phyloP scores from a whole-genome alignment of 2,113 vertebrate species.

The Microcebus ravelobensis region DNA sequence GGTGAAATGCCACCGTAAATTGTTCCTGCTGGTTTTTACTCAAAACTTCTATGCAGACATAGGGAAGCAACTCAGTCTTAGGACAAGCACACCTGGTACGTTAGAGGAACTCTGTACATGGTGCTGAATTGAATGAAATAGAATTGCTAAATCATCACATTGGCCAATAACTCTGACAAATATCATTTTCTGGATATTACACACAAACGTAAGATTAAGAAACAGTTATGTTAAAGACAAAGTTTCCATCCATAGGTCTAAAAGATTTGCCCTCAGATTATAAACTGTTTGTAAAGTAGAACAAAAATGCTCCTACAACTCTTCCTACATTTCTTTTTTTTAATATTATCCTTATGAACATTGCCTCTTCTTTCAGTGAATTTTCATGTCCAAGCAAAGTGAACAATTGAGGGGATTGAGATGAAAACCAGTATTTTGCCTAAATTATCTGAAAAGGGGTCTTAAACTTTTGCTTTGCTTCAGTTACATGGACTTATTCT shows the following conservation, averaged over 20 bases:
- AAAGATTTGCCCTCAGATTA: not conserved
- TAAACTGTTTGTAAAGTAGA: not conserved
- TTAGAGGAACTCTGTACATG: not conserved
- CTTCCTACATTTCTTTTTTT: not conserved
- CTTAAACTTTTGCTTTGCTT: not conserved
- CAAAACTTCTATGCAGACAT: not conserved
- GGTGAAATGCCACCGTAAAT: not conserved
- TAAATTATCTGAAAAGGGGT: not conserved
- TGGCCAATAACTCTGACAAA: not conserved
- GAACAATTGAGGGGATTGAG: not conserved
- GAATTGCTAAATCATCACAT: not conserved
- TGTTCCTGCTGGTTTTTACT: not conserved
- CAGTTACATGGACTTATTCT: not conserved
- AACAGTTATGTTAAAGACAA: not conserved
- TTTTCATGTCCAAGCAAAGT: not conserved
- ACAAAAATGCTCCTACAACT: not conserved
- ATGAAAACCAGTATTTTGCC: not conserved
- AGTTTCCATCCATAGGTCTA: not conserved
- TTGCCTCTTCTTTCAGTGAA: not conserved
- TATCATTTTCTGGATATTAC: not conserved
- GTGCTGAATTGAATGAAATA: not conserved
- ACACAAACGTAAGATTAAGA: not conserved
- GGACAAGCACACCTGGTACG: not conserved
- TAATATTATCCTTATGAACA: not conserved
- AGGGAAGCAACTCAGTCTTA: not conserved